Percentiles rank a stretch among this genome's conserved stretches.
phyloP scores from a whole-genome alignment of 2,797 vertebrate genomes.

The Melanotaenia maccullochi region DNA sequence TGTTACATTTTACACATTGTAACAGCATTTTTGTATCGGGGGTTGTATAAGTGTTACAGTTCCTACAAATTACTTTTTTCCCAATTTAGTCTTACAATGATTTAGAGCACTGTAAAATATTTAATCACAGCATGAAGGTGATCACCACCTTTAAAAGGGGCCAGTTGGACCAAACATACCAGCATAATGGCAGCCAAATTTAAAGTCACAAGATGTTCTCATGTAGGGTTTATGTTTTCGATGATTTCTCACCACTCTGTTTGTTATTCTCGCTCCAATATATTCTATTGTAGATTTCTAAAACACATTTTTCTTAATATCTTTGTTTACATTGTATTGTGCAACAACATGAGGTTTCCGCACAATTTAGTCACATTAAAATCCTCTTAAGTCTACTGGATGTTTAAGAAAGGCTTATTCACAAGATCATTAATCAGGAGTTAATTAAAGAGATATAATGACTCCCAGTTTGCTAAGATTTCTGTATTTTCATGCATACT shows the following conservation, averaged over 20 bases:
- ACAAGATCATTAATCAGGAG: not conserved
- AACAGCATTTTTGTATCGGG: too few relatives aligned
- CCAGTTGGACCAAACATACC: too few relatives aligned
- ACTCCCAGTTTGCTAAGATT: constrained; percentile 4
- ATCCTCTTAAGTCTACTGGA: not conserved
- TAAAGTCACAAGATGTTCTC: too few relatives aligned
- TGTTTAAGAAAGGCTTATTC: not conserved
- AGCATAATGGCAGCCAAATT: too few relatives aligned
- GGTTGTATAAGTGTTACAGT: too few relatives aligned
- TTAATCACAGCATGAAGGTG: too few relatives aligned
- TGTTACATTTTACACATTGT: too few relatives aligned
- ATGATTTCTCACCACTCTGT: not conserved
- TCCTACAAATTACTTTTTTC: too few relatives aligned
- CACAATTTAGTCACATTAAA: not conserved
- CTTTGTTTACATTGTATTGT: not conserved
- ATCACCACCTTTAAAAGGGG: too few relatives aligned
- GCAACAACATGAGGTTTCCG: not conserved
- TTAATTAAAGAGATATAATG: not conserved
- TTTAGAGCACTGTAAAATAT: too few relatives aligned
- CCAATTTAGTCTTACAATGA: too few relatives aligned
- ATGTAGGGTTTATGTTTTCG: too few relatives aligned
- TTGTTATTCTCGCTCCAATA: not conserved
- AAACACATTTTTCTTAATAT: not conserved
- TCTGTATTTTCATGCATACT: constrained; percentile 28
- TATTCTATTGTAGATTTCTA: not conserved